Base-by-base conservation (phyloP, 2,888 invertebrate species). In the Mechanitis messenoides region DNA sequence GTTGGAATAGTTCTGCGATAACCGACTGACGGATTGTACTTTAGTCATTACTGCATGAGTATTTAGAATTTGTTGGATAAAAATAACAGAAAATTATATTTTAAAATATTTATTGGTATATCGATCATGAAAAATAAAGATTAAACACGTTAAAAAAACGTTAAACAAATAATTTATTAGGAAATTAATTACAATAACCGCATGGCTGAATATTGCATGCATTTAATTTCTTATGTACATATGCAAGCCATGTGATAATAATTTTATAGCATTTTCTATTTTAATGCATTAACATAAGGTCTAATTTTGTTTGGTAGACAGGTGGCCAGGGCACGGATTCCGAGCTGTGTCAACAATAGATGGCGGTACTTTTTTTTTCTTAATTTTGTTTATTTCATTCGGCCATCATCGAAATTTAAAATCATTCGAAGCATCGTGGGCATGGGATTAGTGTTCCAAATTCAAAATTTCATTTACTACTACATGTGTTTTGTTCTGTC, bases 271-370 rank as follows among this genome's bases (percentile, higher is more conserved):
- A 50, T 7, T 50, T 50, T 50, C 6, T 50, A 50, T 50, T 9
- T 50, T 54, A 35, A 33, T 54, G 54, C 54, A 56, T 63, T 68
- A 58, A 57, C 60, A 66, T 76, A 75, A 73, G 50, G n/a, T 75
- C 76, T 78, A 81, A 83, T 83, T 87, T 80, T 87, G 75, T 85
- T 84, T 72, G 76, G 66, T 87, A 87, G 89, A 84, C 77, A 72
- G 73, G 68, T 85, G 88, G 87, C 74, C 86, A 73, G 88, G 87
- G 86, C 74, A 85, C 72, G 88, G 85, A 65, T 87, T 87, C 78
- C 80, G 74, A 70, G 74, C 86, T 59, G 87, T 88, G 62, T 70
- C 88, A 60, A 75, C 82, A 62, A 70, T 69, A 57, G 87, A 88
- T 72, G 73, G 80, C 80, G 88, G 88, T 89, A 88, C 74, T 74